Evolutionary conservation across 1,140 invertebrate genomes (phyloP), one percentile per base, ranked within the genome.

Genomic region (Eueides isabella): DNA sequence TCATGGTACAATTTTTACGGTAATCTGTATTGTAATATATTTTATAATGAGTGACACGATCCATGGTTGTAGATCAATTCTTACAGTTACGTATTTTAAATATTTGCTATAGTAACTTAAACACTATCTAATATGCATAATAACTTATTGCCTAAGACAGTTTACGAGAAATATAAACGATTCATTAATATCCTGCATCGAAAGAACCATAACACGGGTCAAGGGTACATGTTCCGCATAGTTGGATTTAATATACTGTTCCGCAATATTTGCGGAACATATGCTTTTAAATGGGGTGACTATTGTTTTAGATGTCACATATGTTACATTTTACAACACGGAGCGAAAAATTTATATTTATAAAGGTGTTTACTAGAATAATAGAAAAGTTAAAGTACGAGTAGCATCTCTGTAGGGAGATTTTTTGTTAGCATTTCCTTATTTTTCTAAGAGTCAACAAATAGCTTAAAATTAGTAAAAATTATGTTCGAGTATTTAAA

Each of bases 211-310:
- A 73, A 76, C 75, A 74, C 41, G 77, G 79, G 80, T 80, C 81
- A 80, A 73, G 67, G 76, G 38, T 74, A 77, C 61, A 77, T 74
- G 77, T 80, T 80, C 75, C 82, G 79, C 76, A 75, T 78, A 80
- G 77, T 82, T 82, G 75, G 68, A 78, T 81, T 80, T 84, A 80
- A 84, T 84, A 84, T 76, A 80, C 76, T 72, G 67, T 78, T 55
- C 63, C 79, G 77, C 72, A 80, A 64, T 75, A 75, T 81, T 75
- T 61, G 61, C 64, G 74, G 61, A 68, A 67, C 72, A 80, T 67
- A 72, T 29, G 28, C 26, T 62, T 62, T 30, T 28, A 62, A 30
- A 62, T 62, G 29, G 61, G 26, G 61, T 62, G 61, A 30, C 14
- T 9, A n/a, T n/a, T 30, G 61, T 30, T 30, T 62, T 62, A 62